Evolutionary conservation across 2,113 vertebrate species (phyloP).

Genomic region (Pachypanchax playfairii): DNA sequence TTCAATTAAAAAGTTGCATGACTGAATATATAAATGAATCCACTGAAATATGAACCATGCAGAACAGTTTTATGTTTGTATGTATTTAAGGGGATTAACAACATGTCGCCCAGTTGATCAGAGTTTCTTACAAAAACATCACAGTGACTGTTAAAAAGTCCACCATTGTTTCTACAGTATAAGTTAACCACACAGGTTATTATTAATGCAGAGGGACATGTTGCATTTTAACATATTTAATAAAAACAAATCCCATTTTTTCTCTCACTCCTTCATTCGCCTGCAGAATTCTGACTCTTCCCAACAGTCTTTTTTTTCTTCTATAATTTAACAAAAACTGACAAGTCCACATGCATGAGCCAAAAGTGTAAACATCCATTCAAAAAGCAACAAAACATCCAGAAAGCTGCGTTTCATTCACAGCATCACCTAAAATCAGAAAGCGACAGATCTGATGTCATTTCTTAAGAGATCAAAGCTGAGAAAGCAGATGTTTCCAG

Average conservation of each 20-base stretch:
- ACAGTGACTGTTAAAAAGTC: constrained; percentile 56
- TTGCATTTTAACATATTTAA: no score
- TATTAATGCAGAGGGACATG: constrained; percentile 68
- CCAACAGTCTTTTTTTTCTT: constrained; percentile 23
- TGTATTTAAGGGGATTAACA: constrained; percentile 31
- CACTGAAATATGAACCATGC: constrained; percentile 32
- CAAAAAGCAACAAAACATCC: constrained; percentile 33
- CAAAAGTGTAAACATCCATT: constrained; percentile 73
- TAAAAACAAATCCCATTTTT: constrained; percentile 65
- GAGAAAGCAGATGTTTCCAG: no score
- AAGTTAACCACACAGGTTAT: constrained; percentile 56
- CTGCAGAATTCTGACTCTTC: constrained; percentile 25
- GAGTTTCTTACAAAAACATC: constrained; percentile 43
- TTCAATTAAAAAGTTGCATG: constrained; percentile 7
- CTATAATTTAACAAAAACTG: constrained; percentile 65
- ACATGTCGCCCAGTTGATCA: constrained; percentile 26
- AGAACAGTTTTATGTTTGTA: constrained; percentile 24
- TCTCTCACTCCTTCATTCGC: constrained; percentile 23
- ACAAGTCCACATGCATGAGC: constrained; percentile 35
- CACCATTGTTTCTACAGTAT: constrained; percentile 57
- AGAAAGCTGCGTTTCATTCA: constrained; percentile 9
- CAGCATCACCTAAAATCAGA: background rate
- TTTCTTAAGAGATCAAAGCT: background rate
- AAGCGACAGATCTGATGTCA: background rate
- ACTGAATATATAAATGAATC: constrained; percentile 17